Base-by-base conservation (phyloP, 53 echinoderm and acorn worm genomes). In the Echinometra lucunter region DNA sequence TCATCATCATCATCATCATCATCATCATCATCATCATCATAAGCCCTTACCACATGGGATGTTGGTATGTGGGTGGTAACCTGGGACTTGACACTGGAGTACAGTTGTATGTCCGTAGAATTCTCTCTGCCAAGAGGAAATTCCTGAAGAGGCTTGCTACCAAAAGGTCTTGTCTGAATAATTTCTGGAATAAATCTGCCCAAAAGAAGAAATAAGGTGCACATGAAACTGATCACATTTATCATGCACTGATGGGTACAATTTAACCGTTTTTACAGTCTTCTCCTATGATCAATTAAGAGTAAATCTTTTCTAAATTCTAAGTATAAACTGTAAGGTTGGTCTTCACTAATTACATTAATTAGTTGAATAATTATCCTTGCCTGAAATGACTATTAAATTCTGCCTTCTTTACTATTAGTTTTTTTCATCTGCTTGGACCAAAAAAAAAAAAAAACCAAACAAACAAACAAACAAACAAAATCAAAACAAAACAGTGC, bases 101-200 rank as follows among this genome's bases (percentile, higher is more conserved):
- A 94, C 98, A 98, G 88, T 98, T 98, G 75, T 97, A 98, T 37
- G 98, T 96, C 19, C 98, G 94, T 96, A 98, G 97, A 72, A 98
- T 98, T 53, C 98, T 95, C 92, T 98, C 98, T 11, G 98, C 98
- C 37, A 98, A 95, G 4, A 98, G 96, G 89, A 98, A 98, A 88
- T 98, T 98, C 55, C 98, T 95, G 94, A 97, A 98, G 78, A 98
- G 92, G 78, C 98, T 98, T 1, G 98, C 98, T 9, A 98, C 98
- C 30, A 98, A 95, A 13, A 98, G 95, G 92, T 98, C 98, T 94
- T 98, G 98, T n/a, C 98, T 95, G 90, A 98, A 98, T 23, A 98
- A 94, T 89, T 97, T 98, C 95, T 98, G 98, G 82, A 98, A 98
- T 40, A 98, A 82, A 89, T 98, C 98, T 98, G 95, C 19, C 91